Evolutionary conservation across 2,888 invertebrate genomes (phyloP).

Genomic region (Andrena chrysosceles): DNA sequence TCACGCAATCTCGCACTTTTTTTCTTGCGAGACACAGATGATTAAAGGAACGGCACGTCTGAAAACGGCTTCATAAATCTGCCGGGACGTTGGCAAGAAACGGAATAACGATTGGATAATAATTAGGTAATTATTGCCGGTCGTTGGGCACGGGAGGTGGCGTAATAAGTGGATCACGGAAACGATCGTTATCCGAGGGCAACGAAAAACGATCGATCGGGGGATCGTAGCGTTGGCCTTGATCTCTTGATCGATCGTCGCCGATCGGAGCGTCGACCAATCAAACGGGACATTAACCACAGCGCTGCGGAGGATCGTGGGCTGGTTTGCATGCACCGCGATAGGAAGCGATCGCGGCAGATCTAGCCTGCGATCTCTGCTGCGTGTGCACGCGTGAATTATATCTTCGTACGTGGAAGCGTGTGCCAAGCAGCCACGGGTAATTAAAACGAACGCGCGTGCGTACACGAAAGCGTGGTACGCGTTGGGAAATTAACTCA

Average conservation of each 20-base stretch:
- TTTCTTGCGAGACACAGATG: neutral
- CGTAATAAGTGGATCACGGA: constrained; percentile 56
- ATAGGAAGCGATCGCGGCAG: constrained; percentile 75
- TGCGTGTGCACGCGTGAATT: constrained; percentile 43
- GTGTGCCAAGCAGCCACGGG: neutral
- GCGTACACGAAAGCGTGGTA: constrained; percentile 11
- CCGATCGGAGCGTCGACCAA: constrained; percentile 76
- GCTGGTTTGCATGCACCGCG: constrained; percentile 71
- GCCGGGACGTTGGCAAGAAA: neutral
- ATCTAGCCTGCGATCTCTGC: constrained; percentile 63
- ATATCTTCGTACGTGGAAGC: constrained; percentile 10
- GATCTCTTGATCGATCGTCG: constrained; percentile 69
- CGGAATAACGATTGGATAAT: constrained; percentile 34
- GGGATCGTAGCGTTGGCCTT: constrained; percentile 52
- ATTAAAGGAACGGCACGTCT: neutral
- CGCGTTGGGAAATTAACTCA: constrained; percentile 31
- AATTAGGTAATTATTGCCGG: constrained; percentile 54
- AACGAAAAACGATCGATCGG: constrained; percentile 53
- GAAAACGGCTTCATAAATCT: constrained; percentile 12
- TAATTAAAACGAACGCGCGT: constrained; percentile 46
- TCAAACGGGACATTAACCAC: constrained; percentile 84
- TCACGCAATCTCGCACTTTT: neutral
- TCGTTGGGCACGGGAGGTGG: constrained; percentile 31
- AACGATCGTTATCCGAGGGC: constrained; percentile 45
- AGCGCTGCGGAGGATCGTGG: constrained; percentile 71